Conservation (phyloP, 2,113 vertebrate species). For the Bujurquina vittata region DNA sequence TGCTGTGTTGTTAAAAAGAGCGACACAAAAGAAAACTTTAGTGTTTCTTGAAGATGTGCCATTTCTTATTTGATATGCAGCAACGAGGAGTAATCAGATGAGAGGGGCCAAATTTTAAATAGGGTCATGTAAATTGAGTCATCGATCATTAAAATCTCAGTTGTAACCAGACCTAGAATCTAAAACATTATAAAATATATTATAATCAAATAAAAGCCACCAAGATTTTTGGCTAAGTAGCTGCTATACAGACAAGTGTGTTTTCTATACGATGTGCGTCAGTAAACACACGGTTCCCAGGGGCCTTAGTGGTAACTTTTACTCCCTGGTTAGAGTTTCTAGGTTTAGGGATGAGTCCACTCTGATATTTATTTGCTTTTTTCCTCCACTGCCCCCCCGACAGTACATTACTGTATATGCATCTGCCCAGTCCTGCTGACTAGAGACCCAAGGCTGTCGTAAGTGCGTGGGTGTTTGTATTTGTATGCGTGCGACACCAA, state of each 20-base stretch:
- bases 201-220: background rate
- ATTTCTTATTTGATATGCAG: background rate
- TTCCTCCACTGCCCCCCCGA: constrained; percentile 13
- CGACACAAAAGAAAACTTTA: background rate
- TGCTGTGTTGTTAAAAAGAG: background rate
- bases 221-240: background rate
- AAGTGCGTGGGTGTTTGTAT: constrained; percentile 64
- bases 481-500: constrained; percentile 33
- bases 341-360: constrained; percentile 1
- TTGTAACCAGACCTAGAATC: fast-evolving
- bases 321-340: background rate
- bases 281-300: background rate
- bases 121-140: background rate
- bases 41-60: background rate
- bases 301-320: background rate
- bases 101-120: background rate
- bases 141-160: background rate
- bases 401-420: constrained; percentile 31
- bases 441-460: constrained; percentile 63
- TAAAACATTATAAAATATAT: background rate
- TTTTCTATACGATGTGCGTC: background rate
- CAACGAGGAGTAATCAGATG: background rate
- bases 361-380: constrained; percentile 30
- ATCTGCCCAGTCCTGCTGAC: constrained; percentile 56
- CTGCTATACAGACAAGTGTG: background rate